These are phyloP conservation scores for Poeciliopsis paucimaculata DNA, from an alignment of 2,797 vertebrate genomes.

Conservation along the genomic window DNA sequence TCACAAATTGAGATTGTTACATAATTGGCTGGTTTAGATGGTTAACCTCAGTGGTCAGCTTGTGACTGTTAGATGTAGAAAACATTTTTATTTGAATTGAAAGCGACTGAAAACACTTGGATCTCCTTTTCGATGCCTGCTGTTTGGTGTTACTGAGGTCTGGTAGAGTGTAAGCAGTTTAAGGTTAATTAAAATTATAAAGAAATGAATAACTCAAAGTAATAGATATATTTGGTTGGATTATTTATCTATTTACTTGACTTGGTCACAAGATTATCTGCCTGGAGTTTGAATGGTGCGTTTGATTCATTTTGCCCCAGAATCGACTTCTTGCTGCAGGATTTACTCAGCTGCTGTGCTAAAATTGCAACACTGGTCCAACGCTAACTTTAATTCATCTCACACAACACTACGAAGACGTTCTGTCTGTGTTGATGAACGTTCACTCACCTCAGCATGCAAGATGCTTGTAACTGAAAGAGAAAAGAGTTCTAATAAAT, in stretches of 20 bases:
- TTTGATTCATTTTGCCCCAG: not conserved
- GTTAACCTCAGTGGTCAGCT: not conserved
- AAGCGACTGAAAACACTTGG: not conserved
- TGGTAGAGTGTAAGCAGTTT: not conserved
- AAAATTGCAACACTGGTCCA: not conserved
- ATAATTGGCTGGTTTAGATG: not conserved
- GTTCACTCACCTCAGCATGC: not conserved
- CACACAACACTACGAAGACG: not conserved
- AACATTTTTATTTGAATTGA: not conserved
- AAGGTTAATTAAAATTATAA: not conserved
- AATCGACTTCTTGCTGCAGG: too few relatives aligned
- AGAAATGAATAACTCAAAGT: not conserved
- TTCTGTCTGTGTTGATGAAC: not conserved
- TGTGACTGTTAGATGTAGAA: not conserved
- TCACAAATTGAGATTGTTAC: not conserved
- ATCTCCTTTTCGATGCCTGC: not conserved
- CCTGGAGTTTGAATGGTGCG: not conserved
- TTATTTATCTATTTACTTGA: not conserved
- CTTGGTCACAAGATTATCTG: not conserved
- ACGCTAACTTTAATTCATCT: not conserved
- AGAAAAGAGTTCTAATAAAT: not conserved
- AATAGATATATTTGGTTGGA: not conserved
- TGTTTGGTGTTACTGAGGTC: not conserved
- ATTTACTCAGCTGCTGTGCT: not conserved
- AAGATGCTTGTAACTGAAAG: not conserved